phyloP scores from a whole-genome alignment of 2,797 vertebrate species.

The Brachymystax lenok region DNA sequence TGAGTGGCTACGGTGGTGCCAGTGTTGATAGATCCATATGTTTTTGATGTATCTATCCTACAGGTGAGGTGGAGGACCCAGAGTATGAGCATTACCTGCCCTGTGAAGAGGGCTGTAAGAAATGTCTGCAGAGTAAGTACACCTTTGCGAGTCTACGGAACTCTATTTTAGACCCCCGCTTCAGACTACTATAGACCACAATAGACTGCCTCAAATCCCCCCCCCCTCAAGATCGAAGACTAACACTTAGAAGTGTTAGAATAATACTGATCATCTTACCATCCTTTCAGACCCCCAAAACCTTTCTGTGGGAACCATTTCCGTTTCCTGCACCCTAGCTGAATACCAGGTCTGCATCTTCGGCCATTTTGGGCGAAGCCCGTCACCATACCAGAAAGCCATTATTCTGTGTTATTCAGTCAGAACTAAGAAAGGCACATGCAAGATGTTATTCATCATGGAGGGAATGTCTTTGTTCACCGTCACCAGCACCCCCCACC shows the following conservation, averaged over 20 bases:
- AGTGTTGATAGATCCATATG: neutral
- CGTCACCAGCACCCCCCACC: slow-evolving; percentile 25
- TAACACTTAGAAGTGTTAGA: too few species aligned
- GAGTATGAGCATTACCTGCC: slow-evolving; percentile 74
- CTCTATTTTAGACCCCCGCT: neutral
- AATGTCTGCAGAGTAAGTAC: slow-evolving; percentile 81
- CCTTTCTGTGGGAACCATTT: neutral
- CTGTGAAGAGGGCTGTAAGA: slow-evolving; percentile 86
- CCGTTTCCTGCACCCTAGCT: neutral
- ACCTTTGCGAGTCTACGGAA: neutral
- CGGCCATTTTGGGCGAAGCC: neutral
- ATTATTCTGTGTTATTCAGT: too few species aligned
- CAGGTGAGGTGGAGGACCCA: slow-evolving; percentile 77
- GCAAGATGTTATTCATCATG: slow-evolving; percentile 59
- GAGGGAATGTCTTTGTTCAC: slow-evolving; percentile 47
- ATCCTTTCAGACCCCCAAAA: neutral
- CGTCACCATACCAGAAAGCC: too few species aligned
- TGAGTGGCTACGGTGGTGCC: neutral
- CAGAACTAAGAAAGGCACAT: too few species aligned
- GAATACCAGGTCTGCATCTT: neutral
- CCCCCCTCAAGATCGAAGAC: too few species aligned
- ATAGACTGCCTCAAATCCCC: too few species aligned
- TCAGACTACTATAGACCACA: neutral
- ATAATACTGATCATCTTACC: too few species aligned
- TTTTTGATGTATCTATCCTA: slow-evolving; percentile 23